Evolutionary conservation across 2,888 invertebrate genomes (phyloP), one percentile per base, ranked within the genome.

Genomic region (Drosophila austrosaltans): DNA sequence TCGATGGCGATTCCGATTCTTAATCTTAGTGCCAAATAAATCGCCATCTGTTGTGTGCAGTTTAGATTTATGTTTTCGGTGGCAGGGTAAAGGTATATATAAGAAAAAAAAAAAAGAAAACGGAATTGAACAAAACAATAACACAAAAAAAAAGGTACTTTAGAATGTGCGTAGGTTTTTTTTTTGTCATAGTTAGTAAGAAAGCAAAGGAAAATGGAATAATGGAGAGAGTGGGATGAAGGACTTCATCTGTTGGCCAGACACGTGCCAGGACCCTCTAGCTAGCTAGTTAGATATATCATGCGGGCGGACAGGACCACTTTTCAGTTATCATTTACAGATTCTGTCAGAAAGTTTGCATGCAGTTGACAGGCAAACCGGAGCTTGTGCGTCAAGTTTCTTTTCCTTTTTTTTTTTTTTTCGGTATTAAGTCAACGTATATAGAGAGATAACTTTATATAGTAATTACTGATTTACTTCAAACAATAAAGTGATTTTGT

Each of bases 1-100:
- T 84, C 86, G 85, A 78, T 91, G 90, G 63, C 91, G 91, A 78
- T 89, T 90, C 73, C 88, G 89, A 69, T 78, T 85, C 77, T 89
- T 90, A 82, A 77, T 85, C 76, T 78, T 82, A 83, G 75, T 81
- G 75, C 78, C 83, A 77, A 90, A 84, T 71, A 79, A 79, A 71
- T 85, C 87, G 75, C 81, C 69, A 77, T 90, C 90, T 90, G 87
- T 69, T 39, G 53, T 20, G 53, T 12, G 48, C 48, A 48, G 22
- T 8, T 48, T 22, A 48, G 25, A 25, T 48, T 48, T 8, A 8
- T 16, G 22, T 32, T 32, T 28, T 10, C n/a, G 22, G 16, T 20
- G 16, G 22, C 20, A n/a, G 20, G 30, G 57, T 53, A 66, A 75
- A 78, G 32, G 58, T 40, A 58, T 42, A 58, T 57, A 48, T 53